Conservation (phyloP, 2,113 vertebrate species). For the Platysternon megacephalum region DNA sequence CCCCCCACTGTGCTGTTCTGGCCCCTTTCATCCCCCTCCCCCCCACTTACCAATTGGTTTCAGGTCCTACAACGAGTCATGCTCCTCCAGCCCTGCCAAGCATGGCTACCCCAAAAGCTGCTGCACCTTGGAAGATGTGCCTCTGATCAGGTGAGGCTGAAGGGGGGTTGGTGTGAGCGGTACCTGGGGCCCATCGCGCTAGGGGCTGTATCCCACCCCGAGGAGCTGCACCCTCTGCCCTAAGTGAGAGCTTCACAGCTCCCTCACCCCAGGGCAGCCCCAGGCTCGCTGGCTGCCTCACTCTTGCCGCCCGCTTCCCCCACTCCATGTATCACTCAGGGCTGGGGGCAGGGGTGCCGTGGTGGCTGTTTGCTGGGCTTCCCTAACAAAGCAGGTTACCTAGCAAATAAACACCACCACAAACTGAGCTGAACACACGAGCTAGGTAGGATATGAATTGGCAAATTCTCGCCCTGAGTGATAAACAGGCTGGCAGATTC, state of each 20-base stretch:
- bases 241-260: no score
- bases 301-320: no score
- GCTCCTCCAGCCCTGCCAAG: slow-evolving; percentile 85
- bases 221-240: background rate
- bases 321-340: background rate
- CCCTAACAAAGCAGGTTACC: no score
- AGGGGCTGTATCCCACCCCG: no score
- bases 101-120: slow-evolving; percentile 91
- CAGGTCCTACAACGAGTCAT: slow-evolving; percentile 93
- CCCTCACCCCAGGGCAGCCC: no score
- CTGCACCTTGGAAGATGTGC: slow-evolving; percentile 91
- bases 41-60: background rate
- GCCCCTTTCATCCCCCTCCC: background rate
- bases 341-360: background rate
- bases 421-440: no score
- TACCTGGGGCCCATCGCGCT: no score
- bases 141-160: slow-evolving; percentile 87
- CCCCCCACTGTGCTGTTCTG: no score
- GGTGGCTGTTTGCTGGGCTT: background rate
- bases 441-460: no score
- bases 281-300: background rate
- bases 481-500: no score
- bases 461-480: no score
- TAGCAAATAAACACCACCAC: no score
- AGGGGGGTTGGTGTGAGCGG: background rate